Conservation (phyloP, 2,888 invertebrate species). For the Macrophya alboannulata region DNA sequence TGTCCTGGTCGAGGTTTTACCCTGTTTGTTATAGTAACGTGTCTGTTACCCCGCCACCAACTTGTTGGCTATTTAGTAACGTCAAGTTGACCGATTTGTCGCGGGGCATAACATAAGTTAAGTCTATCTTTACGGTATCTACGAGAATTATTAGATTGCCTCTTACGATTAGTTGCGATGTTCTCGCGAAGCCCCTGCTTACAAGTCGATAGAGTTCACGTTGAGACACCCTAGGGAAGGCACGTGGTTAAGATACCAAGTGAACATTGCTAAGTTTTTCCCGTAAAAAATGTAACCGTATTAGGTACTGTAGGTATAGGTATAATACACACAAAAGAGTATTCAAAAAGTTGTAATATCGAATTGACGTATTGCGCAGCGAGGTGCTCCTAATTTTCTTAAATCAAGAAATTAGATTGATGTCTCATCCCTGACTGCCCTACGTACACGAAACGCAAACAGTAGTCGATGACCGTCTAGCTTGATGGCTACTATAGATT, state of each 20-base stretch:
- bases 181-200: background rate
- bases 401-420: background rate
- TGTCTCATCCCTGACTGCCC: background rate
- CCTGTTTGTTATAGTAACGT: slow-evolving; percentile 37
- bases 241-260: slow-evolving; percentile 11
- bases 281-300: background rate
- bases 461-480: background rate
- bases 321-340: background rate
- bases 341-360: too few species aligned
- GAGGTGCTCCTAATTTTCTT: background rate
- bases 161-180: slow-evolving; percentile 17
- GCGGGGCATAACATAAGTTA: background rate
- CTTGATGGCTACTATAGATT: background rate
- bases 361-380: too few species aligned
- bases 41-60: background rate
- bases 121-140: background rate
- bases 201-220: slow-evolving; percentile 13
- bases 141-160: slow-evolving; percentile 25
- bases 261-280: background rate
- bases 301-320: background rate
- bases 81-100: slow-evolving; percentile 25
- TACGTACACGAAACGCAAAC: background rate
- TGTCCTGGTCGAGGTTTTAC: slow-evolving; percentile 22
- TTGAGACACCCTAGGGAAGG: slow-evolving; percentile 12
- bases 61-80: slow-evolving; percentile 33